Conservation (phyloP, 2,113 vertebrate genomes). For the Phyllostomus hastatus region DNA sequence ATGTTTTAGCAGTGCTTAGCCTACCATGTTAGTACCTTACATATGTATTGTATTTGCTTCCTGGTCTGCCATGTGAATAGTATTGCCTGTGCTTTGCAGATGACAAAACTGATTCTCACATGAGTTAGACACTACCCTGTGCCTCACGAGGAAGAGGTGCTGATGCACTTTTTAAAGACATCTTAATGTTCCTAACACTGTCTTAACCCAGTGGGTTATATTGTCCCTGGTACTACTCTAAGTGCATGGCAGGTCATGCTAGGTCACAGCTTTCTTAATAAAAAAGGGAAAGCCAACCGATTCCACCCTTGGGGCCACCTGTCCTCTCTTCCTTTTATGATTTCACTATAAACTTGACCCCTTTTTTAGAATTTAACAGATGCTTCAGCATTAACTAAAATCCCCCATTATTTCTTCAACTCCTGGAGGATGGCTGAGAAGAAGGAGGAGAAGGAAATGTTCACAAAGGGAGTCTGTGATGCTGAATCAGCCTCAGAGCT, state of each 20-base stretch:
- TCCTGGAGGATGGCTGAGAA: not conserved
- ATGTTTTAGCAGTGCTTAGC: not conserved
- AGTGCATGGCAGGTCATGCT: not conserved
- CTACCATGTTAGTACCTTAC: not conserved
- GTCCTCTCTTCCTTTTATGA: not conserved
- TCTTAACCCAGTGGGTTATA: not conserved
- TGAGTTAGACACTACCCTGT: not conserved
- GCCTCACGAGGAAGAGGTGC: not conserved
- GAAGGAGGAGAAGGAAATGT: not conserved
- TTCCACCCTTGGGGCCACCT: not conserved
- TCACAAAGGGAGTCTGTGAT: slow-evolving; percentile 58
- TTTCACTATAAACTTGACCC: not conserved
- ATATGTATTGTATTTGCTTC: not conserved
- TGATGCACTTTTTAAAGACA: not conserved
- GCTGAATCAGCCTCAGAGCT: not conserved
- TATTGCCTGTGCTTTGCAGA: not conserved
- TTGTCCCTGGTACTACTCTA: not conserved
- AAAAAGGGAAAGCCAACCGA: not conserved
- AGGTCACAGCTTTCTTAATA: not conserved
- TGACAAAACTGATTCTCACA: not conserved
- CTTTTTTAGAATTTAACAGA: slow-evolving; percentile 24
- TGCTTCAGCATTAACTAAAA: slow-evolving; percentile 37
- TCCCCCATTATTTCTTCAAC: not conserved
- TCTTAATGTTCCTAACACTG: not conserved
- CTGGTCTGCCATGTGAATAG: not conserved